These are phyloP conservation scores for Spatulosminthurus flaviceps DNA, from an alignment of 2,888 invertebrate species.

Conservation along the genomic window DNA sequence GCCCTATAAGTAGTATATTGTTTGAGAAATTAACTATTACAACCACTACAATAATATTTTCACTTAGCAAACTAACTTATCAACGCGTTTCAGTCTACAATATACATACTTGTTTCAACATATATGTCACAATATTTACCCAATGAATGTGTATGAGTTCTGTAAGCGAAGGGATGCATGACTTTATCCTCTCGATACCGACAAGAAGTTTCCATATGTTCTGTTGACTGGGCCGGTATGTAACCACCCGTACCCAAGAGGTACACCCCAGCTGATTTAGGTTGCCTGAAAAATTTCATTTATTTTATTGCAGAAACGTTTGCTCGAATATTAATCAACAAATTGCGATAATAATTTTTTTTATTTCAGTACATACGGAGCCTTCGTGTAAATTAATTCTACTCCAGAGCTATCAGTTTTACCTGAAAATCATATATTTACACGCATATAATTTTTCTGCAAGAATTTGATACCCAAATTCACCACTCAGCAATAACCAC, in stretches of 20 bases:
- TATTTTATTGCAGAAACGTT: conserved; percentile 63
- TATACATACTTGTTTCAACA: no score
- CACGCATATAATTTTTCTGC: no score
- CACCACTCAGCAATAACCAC: no score
- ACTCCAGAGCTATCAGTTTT: conserved; percentile 86
- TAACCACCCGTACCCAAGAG: conserved; percentile 86
- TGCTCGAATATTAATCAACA: no score
- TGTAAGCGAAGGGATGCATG: conserved; percentile 93
- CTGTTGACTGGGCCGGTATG: conserved; percentile 76
- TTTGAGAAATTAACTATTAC: no score
- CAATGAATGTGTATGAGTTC: conserved; percentile 91
- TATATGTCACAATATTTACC: conserved; percentile 68
- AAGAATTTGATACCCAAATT: no score
- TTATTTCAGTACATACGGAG: conserved; percentile 71
- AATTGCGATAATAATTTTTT: no score
- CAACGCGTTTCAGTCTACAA: no score
- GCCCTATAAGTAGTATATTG: no score
- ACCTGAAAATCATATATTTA: conserved; percentile 66
- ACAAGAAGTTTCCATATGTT: conserved; percentile 93
- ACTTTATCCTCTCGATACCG: conserved; percentile 79
- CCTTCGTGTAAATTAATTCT: conserved; percentile 78
- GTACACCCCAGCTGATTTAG: conserved; percentile 89
- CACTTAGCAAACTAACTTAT: no score
- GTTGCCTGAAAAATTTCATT: conserved; percentile 78
- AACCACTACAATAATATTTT: no score